Conservation (phyloP, 2,888 invertebrate genomes). For the Argynnis bischoffii region DNA sequence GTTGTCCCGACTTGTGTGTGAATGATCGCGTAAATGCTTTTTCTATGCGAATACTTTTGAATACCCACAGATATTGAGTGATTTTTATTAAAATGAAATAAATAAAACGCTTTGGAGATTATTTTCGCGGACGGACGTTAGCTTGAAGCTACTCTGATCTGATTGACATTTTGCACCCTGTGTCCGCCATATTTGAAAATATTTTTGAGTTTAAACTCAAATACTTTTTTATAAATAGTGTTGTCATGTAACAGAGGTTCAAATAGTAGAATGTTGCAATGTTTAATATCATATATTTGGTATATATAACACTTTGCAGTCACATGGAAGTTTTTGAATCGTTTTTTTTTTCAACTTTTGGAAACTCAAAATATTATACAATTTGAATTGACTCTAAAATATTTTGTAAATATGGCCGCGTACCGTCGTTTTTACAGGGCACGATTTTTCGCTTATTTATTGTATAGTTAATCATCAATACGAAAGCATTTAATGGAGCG, state of each 20-base stretch:
- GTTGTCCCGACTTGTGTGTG: slow-evolving; percentile 32
- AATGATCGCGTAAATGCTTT: slow-evolving; percentile 40
- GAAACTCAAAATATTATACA: neutral
- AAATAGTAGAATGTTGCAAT: neutral
- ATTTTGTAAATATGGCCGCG: slow-evolving; percentile 9
- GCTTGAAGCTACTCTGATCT: slow-evolving; percentile 20
- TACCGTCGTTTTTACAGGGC: slow-evolving; percentile 18
- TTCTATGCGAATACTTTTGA: slow-evolving; percentile 42
- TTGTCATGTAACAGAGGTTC: slow-evolving; percentile 2
- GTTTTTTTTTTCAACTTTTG: no score
- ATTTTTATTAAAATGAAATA: slow-evolving; percentile 2
- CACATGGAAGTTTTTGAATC: no score
- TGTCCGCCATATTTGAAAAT: slow-evolving; percentile 12
- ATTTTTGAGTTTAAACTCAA: slow-evolving; percentile 4
- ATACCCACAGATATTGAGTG: slow-evolving; percentile 1
- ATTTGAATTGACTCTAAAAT: neutral
- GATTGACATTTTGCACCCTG: slow-evolving; percentile 24
- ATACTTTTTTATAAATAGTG: slow-evolving; percentile 11
- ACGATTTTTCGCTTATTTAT: slow-evolving; percentile 38
- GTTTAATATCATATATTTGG: slow-evolving; percentile 3
- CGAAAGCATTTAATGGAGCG: slow-evolving; percentile 61
- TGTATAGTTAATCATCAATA: slow-evolving; percentile 39
- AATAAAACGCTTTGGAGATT: slow-evolving; percentile 15
- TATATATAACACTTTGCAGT: neutral
- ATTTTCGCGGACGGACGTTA: slow-evolving; percentile 16